Evolutionary conservation across 1,140 invertebrate species (phyloP).

Genomic region (Paramacrobiotus metropolitanus): DNA sequence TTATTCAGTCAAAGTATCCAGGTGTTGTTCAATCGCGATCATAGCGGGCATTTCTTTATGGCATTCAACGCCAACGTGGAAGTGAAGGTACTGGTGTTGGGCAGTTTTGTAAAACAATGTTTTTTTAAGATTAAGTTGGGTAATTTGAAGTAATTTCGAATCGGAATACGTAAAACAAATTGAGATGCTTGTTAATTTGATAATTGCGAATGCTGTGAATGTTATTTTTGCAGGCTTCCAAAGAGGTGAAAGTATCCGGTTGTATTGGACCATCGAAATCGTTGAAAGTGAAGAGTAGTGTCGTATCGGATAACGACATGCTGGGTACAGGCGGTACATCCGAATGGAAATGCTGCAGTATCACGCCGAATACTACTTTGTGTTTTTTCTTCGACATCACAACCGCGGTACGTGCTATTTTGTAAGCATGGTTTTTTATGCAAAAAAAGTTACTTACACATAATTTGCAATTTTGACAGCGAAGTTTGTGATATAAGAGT

Average conservation of each 20-base stretch:
- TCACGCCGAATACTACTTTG: conserved; percentile 73
- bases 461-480: too few species aligned
- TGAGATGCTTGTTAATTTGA: conserved; percentile 9
- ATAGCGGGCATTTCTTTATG: conserved; percentile 84
- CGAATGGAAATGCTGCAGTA: conserved; percentile 92
- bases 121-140: too few species aligned
- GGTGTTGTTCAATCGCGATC: conserved; percentile 77
- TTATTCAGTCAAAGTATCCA: conserved; percentile 98
- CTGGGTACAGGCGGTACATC: conserved; percentile 78
- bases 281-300: conserved; percentile 59
- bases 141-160: too few species aligned
- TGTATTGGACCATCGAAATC: conserved; percentile 90
- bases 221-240: conserved; percentile 32
- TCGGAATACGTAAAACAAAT: too few species aligned
- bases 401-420: conserved; percentile 37
- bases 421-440: not conserved
- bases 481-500: too few species aligned
- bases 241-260: conserved; percentile 49
- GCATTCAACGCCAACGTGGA: conserved; percentile 90
- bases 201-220: too few species aligned
- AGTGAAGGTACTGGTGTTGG: conserved; percentile 43
- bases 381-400: conserved; percentile 92
- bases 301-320: conserved; percentile 84
- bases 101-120: not conserved
- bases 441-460: too few species aligned